These are phyloP conservation scores for Teinopalpus imperialis DNA, from an alignment of 2,888 invertebrate genomes.

Conservation along the genomic window DNA sequence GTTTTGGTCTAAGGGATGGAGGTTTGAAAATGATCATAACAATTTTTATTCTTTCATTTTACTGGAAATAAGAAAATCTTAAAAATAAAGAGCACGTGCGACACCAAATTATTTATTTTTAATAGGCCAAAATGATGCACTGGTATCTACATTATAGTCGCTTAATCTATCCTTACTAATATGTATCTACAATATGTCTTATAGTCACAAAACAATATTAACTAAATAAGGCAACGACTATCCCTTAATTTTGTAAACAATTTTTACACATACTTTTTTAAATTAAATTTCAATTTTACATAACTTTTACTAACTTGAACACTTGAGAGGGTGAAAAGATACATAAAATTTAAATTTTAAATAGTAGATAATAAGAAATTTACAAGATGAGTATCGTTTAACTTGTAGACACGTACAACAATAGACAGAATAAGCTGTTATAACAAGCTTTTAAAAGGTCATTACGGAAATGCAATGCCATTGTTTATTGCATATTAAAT, in stretches of 20 bases:
- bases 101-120: conserved; percentile 81
- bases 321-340: conserved; percentile 54
- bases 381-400: conserved; percentile 37
- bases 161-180: conserved; percentile 69
- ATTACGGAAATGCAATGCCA: neutral
- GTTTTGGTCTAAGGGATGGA: too few relatives aligned
- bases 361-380: conserved; percentile 43
- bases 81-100: conserved; percentile 54
- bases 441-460: conserved; percentile 16
- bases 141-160: conserved; percentile 78
- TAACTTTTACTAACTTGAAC: conserved; percentile 56
- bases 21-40: too few relatives aligned
- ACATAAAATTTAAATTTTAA: conserved; percentile 40
- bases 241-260: conserved; percentile 70
- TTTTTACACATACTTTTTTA: conserved; percentile 47
- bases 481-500: conserved; percentile 10
- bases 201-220: conserved; percentile 79
- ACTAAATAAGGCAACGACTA: conserved; percentile 82
- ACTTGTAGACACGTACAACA: conserved; percentile 20
- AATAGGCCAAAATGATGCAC: conserved; percentile 80
- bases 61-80: too few relatives aligned
- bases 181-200: conserved; percentile 76
- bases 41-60: too few relatives aligned
- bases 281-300: conserved; percentile 46
- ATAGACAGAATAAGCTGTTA: conserved; percentile 10